phyloP scores from a whole-genome alignment of 2,888 invertebrate species.

The Stictocephala bisonia region DNA sequence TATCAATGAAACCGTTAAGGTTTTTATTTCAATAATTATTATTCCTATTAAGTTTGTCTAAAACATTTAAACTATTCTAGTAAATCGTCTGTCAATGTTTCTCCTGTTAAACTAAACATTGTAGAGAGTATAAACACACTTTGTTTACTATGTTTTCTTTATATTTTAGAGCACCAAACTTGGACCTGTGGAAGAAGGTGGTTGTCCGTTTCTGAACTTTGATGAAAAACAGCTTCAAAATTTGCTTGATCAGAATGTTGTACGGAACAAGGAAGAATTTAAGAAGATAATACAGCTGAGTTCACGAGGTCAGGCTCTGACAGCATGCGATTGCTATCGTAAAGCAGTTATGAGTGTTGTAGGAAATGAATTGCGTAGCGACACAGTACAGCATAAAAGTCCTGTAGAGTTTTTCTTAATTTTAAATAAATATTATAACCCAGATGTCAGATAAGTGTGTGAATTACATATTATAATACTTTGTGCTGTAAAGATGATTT shows the following conservation, averaged over 20 bases:
- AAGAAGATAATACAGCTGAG: slow-evolving; percentile 41
- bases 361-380: background rate
- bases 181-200: slow-evolving; percentile 69
- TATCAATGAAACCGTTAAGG: too few species aligned
- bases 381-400: background rate
- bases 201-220: slow-evolving; percentile 74
- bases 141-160: too few species aligned
- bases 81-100: too few species aligned
- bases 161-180: slow-evolving; percentile 62
- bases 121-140: too few species aligned
- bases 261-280: slow-evolving; percentile 55
- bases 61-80: too few species aligned
- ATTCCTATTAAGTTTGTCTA: too few species aligned
- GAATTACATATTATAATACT: too few species aligned
- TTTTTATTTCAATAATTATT: too few species aligned
- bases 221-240: slow-evolving; percentile 65
- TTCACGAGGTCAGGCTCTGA: slow-evolving; percentile 26
- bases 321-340: slow-evolving; percentile 48
- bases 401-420: slow-evolving; percentile 21
- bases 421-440: too few species aligned
- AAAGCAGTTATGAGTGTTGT: slow-evolving; percentile 24
- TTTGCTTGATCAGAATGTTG: slow-evolving; percentile 62
- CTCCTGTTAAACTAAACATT: too few species aligned
- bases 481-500: too few species aligned
- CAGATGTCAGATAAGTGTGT: too few species aligned